A percentile compares a stretch with the other conserved stretches of the same genome.
Evolutionary conservation across 1,140 invertebrate species (phyloP).

Genomic region (Cecropterus lyciades): DNA sequence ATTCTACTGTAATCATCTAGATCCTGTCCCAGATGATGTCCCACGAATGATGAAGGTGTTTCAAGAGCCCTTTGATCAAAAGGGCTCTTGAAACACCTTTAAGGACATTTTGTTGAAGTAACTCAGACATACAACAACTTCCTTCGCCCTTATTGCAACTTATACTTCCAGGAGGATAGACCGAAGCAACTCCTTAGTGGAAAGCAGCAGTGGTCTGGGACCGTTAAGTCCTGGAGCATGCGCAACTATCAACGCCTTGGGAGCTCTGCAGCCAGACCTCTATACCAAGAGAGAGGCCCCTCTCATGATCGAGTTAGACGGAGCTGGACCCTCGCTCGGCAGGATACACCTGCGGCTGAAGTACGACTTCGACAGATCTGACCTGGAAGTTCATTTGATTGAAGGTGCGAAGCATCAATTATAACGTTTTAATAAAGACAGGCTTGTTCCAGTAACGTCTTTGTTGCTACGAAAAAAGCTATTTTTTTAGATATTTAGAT

Average conservation of each 20-base stretch:
- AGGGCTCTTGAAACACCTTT: too few relatives aligned
- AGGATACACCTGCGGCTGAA: slow-evolving; percentile 93
- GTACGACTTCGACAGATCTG: slow-evolving; percentile 95
- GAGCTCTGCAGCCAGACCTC: slow-evolving; percentile 94
- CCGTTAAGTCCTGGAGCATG: slow-evolving; percentile 72
- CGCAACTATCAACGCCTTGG: slow-evolving; percentile 88
- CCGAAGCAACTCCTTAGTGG: slow-evolving; percentile 80
- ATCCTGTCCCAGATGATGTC: too few relatives aligned
- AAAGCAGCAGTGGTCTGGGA: slow-evolving; percentile 75
- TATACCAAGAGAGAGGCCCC: slow-evolving; percentile 91
- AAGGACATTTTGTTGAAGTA: too few relatives aligned
- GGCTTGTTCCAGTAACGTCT: too few relatives aligned
- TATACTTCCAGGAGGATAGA: slow-evolving; percentile 76
- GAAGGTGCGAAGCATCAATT: slow-evolving; percentile 86
- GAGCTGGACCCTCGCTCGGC: slow-evolving; percentile 88
- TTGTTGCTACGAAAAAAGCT: too few relatives aligned
- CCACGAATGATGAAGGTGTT: too few relatives aligned
- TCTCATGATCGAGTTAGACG: slow-evolving; percentile 87
- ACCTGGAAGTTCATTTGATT: slow-evolving; percentile 94
- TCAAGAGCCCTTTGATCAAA: too few relatives aligned
- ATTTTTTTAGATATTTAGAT: too few relatives aligned
- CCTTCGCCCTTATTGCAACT: too few relatives aligned
- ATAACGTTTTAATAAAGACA: too few relatives aligned
- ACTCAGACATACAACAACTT: too few relatives aligned
- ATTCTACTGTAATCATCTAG: too few relatives aligned